Base-by-base conservation (phyloP, 2,113 vertebrate species). In the Girardinichthys multiradiatus region DNA sequence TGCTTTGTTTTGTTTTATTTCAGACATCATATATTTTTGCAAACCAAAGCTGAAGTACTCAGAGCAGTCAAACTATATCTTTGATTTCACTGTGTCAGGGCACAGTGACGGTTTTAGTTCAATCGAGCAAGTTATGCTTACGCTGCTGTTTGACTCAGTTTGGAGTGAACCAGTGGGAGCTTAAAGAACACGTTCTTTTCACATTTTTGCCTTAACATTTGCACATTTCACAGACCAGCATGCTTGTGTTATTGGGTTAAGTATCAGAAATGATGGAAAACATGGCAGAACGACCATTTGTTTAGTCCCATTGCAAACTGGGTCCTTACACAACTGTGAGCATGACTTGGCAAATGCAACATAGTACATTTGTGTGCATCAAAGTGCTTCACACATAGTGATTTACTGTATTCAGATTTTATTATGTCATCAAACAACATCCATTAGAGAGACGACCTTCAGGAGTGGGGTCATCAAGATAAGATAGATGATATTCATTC, bases 401-500 rank as follows among this genome's bases (percentile, higher is more conserved):
- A 54, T 54, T 54, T 54, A 54, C 19, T 14, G 19, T 21, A 27
- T 76, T 67, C 33, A 27, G 19, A 51, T 68, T 63, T 58, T 60
- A 14, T 26, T 17, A 45, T 68, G 60, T 35, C 57, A 28, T 73
- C 24, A 62, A 37, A 65, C 45, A 60, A 21, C 33, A 45, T 67
- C 57, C 51, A 21, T 14, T 45, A 68, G 60, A 68, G 54, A 65
- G 61, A 57, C 59, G 65, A 82, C 68, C 87, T 81, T 74, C 21
- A 61, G 59, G 61, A 57, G 37, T 37, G 10, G 31, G 37, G 57
- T 76, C 59, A 64, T 76, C 28, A 58, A 70, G 70, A 77, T 80
- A 70, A 60, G 58, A 68, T 33, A 80, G 79, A 71, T 70, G 4
- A 85, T 73, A 81, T 77, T 81, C 74, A 21, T 74, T 77, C 62